Conservation (phyloP, 2,797 vertebrate genomes). For the Peromyscus melanophrys region DNA sequence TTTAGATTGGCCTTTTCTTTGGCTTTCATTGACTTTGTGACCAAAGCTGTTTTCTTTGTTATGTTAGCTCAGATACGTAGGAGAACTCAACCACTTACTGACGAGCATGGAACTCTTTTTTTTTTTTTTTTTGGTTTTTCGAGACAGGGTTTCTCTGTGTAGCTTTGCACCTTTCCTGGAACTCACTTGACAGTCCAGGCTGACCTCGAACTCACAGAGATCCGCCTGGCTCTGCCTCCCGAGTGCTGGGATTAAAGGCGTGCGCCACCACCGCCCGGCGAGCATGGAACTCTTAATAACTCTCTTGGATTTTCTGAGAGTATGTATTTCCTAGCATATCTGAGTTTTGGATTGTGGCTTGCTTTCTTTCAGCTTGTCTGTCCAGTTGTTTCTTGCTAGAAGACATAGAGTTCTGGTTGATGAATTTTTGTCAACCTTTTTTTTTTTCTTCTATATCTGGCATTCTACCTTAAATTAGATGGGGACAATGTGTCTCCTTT, state of each 20-base stretch:
- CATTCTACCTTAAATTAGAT: constrained; percentile 54
- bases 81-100: constrained; percentile 59
- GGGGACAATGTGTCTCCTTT: constrained; percentile 27
- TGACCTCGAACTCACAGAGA: no score
- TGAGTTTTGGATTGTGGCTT: constrained; percentile 61
- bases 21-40: constrained; percentile 67
- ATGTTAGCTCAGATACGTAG: constrained; percentile 68
- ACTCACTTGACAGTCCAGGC: no score
- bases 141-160: no score
- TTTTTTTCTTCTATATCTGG: background rate
- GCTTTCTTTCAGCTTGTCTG: constrained; percentile 61
- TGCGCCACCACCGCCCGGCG: no score
- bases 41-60: constrained; percentile 72
- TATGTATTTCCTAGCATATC: constrained; percentile 50
- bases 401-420: constrained; percentile 44
- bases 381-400: constrained; percentile 59
- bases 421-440: constrained; percentile 44
- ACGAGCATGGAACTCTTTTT: no score
- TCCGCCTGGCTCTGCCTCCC: no score
- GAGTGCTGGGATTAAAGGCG: no score
- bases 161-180: no score
- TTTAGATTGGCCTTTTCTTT: constrained; percentile 77
- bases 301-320: constrained; percentile 32
- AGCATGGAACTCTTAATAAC: constrained; percentile 51
- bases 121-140: no score